Base-by-base conservation (phyloP, 2,888 invertebrate species). In the Isoperla grammatica region DNA sequence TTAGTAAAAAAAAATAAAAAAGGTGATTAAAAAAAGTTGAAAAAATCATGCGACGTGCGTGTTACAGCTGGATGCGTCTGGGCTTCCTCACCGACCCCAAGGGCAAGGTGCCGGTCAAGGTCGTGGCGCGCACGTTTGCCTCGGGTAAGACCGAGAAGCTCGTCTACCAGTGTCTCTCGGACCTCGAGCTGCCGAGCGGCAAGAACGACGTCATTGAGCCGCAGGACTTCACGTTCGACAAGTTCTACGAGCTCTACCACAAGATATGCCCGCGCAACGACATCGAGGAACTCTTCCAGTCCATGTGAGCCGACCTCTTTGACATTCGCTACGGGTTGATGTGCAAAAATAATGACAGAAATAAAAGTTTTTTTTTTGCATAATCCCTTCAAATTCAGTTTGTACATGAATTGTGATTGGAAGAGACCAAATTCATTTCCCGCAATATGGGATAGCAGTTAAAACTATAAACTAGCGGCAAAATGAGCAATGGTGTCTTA, bases 101-200 rank as follows among this genome's bases (percentile, higher is more conserved):
- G 71, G 94, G 95, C 40, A 95, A 95, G 77, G 96, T 99, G 60
- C 97, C 98, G 1, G 95, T 98, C 2, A 92, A 95, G 79, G 92
- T 95, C 54, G 90, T 99, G 37, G 95, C 96, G 58, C 82, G 94
- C 72, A 99, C 98, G 60, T 99, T 99, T 78, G 97, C 98, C 2
- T 98, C 98, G n/a, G 99, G 99, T 37, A 96, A 96, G 79, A 96
- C 97, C 3, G 99, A 99, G 77, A 97, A 95, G 76, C 81, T 97
- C 73, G 95, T 99, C 37, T 97, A 97, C 79, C 96, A 98, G 73
- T 95, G 94, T 75, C 81, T 99, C 65, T 86, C 90, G 57, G 98
- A 98, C 72, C 81, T 97, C 64, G 94, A 90, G 20, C 82, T 99
- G 65, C 96, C 98, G 0, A 89, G 90, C 63, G 96, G 93, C 61